A percentile compares a stretch with the other conserved stretches of the same genome.
Evolutionary conservation across 2,888 invertebrate species (phyloP).

Genomic region (Barypeithes pellucidus): DNA sequence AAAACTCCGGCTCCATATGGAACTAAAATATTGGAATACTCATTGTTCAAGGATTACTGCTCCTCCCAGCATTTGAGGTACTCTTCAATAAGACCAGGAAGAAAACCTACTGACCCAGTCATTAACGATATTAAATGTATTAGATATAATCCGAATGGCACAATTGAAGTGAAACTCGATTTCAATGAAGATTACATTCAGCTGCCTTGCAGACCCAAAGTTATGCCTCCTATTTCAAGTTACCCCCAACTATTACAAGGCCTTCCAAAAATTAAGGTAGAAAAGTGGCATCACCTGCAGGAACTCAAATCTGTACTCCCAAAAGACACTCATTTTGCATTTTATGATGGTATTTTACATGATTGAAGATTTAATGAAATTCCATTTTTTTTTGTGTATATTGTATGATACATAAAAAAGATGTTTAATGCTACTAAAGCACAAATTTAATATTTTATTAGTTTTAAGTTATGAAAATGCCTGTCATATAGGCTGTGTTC

Average conservation of each 20-base stretch:
- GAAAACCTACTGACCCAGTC: conserved; percentile 48
- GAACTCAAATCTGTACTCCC: conserved; percentile 20
- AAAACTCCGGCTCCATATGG: conserved; percentile 59
- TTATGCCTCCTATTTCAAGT: conserved; percentile 33
- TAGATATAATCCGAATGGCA: conserved; percentile 31
- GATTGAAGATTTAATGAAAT: too few relatives aligned
- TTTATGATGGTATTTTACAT: conserved; percentile 8
- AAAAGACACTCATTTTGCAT: conserved; percentile 16
- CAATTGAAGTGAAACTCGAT: conserved; percentile 9
- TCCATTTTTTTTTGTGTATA: too few relatives aligned
- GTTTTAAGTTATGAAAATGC: too few relatives aligned
- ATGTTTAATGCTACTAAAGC: too few relatives aligned
- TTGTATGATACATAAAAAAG: too few relatives aligned
- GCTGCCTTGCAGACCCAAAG: conserved; percentile 40
- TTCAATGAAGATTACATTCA: conserved; percentile 32
- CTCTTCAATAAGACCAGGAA: conserved; percentile 49
- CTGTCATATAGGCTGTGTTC: too few relatives aligned
- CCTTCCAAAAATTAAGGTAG: conserved; percentile 46
- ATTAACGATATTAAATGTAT: conserved; percentile 52
- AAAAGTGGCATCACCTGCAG: conserved; percentile 36
- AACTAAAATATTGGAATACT: conserved; percentile 32
- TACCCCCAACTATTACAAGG: conserved; percentile 35
- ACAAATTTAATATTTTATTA: too few relatives aligned
- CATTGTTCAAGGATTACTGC: conserved; percentile 20
- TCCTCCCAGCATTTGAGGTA: conserved; percentile 51